These are phyloP conservation scores for Geotrupes spiniger DNA, from an alignment of 2,888 invertebrate species.

Conservation along the genomic window DNA sequence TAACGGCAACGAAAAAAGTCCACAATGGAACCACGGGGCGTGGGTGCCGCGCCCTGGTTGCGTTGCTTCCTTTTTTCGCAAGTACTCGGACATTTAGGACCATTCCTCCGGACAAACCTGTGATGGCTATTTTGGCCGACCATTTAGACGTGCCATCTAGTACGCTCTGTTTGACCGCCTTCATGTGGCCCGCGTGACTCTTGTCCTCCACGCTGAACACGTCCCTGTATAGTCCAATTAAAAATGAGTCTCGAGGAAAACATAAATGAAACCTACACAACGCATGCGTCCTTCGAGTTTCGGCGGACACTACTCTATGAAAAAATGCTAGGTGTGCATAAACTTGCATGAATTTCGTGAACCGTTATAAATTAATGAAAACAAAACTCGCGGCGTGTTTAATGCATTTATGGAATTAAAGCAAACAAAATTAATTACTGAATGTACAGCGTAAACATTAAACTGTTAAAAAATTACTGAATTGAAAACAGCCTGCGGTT, in stretches of 20 bases:
- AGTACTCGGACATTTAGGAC: conserved; percentile 28
- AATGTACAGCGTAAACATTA: no score
- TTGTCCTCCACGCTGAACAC: conserved; percentile 95
- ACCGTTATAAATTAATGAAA: no score
- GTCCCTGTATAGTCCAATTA: conserved; percentile 62
- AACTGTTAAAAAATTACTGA: no score
- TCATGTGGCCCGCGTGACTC: conserved; percentile 94
- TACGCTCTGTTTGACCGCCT: conserved; percentile 97
- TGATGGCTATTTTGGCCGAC: conserved; percentile 99
- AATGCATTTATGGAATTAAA: no score
- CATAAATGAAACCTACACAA: background rate
- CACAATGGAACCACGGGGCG: background rate
- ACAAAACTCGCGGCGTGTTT: no score
- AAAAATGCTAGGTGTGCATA: background rate
- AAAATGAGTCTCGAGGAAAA: conserved; percentile 10
- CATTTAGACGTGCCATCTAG: conserved; percentile 99
- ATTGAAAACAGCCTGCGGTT: no score
- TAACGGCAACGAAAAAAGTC: conserved; percentile 12
- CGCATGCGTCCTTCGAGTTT: background rate
- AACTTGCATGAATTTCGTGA: conserved; percentile 3
- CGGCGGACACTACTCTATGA: background rate
- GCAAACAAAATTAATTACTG: no score
- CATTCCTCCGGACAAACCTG: conserved; percentile 74
- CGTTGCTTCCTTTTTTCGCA: conserved; percentile 8
- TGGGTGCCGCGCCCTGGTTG: background rate